Percentiles rank a stretch among this genome's conserved stretches.
phyloP scores from a whole-genome alignment of 2,797 vertebrate genomes.

The Valencia hispanica region DNA sequence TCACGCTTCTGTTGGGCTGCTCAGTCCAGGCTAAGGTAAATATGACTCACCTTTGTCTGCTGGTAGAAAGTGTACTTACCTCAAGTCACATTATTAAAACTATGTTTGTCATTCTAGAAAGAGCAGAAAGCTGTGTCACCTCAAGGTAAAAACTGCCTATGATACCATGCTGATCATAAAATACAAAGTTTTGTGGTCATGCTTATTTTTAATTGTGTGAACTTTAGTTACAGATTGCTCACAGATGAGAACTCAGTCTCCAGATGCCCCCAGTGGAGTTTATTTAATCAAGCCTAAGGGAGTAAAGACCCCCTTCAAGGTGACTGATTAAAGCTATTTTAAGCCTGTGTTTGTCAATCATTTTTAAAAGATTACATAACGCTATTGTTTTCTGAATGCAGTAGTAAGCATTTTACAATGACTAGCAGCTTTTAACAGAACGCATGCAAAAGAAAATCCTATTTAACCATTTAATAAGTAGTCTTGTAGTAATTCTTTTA shows the following conservation, averaged over 20 bases:
- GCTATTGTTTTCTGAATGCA: background rate
- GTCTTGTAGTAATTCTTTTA: background rate
- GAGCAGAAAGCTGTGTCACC: accelerated
- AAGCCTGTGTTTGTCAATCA: background rate
- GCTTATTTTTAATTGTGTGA: background rate
- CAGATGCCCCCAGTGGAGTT: slow-evolving; percentile 60
- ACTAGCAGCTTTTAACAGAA: background rate
- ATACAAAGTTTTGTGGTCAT: background rate
- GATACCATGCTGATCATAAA: background rate
- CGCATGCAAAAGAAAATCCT: background rate
- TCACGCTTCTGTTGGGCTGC: slow-evolving; percentile 29
- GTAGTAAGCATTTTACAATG: background rate
- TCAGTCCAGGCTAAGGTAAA: slow-evolving; percentile 35
- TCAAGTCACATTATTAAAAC: slow-evolving; percentile 5
- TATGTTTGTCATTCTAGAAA: slow-evolving; percentile 12
- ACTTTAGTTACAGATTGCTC: slow-evolving; percentile 67
- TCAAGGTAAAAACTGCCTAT: slow-evolving; percentile 43
- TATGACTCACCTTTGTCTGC: background rate
- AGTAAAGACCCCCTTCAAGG: slow-evolving; percentile 50
- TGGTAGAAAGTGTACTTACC: background rate
- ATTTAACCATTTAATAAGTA: background rate
- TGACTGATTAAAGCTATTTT: slow-evolving; percentile 9
- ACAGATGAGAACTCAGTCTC: slow-evolving; percentile 51
- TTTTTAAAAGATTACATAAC: background rate
- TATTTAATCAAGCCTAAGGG: slow-evolving; percentile 59